A percentile compares a stretch with the other conserved stretches of the same genome.
Conservation (phyloP, 1,140 invertebrate genomes). For the Portunus trituberculatus region DNA sequence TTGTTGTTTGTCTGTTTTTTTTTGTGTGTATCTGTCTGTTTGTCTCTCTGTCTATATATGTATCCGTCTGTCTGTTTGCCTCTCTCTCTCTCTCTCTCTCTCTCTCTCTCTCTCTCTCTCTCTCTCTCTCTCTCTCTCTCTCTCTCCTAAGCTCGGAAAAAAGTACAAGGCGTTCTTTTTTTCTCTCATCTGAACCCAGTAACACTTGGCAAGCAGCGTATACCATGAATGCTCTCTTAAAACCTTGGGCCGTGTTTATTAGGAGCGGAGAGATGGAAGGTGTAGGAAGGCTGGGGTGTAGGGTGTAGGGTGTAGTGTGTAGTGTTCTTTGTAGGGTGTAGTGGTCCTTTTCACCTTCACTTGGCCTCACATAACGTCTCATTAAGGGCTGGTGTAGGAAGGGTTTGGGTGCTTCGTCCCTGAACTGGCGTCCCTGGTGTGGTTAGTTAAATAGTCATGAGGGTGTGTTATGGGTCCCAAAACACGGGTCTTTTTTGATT, state of each 20-base stretch:
- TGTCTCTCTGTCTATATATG: constrained; percentile 24
- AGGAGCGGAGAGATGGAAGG: background rate
- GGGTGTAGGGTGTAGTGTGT: background rate
- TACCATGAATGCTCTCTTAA: too few relatives aligned
- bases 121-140: too few relatives aligned
- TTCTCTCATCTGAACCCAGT: too few relatives aligned
- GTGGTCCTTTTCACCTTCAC: background rate
- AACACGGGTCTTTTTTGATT: background rate
- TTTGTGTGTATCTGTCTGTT: background rate
- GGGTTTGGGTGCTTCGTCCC: background rate
- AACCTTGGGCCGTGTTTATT: too few relatives aligned
- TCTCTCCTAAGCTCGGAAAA: too few relatives aligned
- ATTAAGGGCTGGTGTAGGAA: background rate
- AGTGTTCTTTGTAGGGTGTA: too few relatives aligned
- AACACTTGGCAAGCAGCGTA: too few relatives aligned
- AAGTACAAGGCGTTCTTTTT: too few relatives aligned
- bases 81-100: too few relatives aligned
- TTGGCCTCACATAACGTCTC: background rate
- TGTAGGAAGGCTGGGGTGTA: background rate
- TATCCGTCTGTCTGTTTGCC: background rate
- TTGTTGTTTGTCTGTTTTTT: background rate
- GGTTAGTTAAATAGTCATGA: background rate
- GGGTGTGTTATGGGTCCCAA: background rate
- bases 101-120: too few relatives aligned
- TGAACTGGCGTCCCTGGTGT: background rate